These are phyloP conservation scores for Otolemur crassicaudatus DNA, from an alignment of 2,797 vertebrate species.

Conservation along the genomic window DNA sequence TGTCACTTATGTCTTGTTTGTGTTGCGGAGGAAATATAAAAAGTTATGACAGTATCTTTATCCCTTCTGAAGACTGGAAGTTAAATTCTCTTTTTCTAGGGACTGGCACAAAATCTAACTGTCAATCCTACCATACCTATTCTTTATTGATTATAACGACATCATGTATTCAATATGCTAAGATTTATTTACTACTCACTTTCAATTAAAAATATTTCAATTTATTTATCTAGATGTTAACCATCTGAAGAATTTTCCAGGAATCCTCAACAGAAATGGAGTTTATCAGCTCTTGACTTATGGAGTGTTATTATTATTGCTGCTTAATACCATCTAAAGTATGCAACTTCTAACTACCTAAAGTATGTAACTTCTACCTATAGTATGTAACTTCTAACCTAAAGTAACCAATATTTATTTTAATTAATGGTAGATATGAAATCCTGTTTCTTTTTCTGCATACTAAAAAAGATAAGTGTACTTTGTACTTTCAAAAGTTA, in stretches of 20 bases:
- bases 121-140: neutral
- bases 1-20: neutral
- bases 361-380: neutral
- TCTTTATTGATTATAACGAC: constrained; percentile 23
- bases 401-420: constrained; percentile 21
- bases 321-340: neutral
- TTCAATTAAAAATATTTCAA: constrained; percentile 25
- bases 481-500: neutral
- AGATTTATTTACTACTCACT: constrained; percentile 13
- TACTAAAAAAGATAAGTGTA: neutral
- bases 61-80: neutral
- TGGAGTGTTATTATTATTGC: neutral
- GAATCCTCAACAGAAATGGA: constrained; percentile 8
- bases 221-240: neutral
- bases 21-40: neutral
- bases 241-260: neutral
- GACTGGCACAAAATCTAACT: constrained; percentile 6
- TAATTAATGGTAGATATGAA: constrained; percentile 9
- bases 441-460: neutral
- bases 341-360: neutral
- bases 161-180: neutral
- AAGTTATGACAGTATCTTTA: neutral
- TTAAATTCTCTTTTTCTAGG: neutral
- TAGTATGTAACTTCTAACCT: neutral
- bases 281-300: neutral